Percentiles rank a stretch among this genome's conserved stretches.
phyloP scores from a whole-genome alignment of 1,140 invertebrate species.

The Apocrypta bakeri region DNA sequence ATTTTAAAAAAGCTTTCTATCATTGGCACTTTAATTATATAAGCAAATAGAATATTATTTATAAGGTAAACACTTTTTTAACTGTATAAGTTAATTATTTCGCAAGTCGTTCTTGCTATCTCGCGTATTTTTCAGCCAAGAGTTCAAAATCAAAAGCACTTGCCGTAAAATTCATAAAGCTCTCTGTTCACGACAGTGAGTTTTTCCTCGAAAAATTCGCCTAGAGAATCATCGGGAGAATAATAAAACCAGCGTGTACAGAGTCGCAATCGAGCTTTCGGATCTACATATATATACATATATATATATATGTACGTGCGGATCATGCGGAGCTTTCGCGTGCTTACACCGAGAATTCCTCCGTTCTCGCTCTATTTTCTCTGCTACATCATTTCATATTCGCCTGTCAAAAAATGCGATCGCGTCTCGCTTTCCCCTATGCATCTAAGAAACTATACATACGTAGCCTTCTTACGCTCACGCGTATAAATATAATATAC shows the following conservation, averaged over 20 bases:
- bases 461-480: no score
- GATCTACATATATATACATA: background rate
- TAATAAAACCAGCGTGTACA: background rate
- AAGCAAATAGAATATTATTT: no score
- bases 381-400: slow-evolving; percentile 18
- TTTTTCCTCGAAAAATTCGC: no score
- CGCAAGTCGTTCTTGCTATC: no score
- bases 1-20: background rate
- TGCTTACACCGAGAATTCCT: background rate
- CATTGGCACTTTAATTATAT: background rate
- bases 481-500: no score
- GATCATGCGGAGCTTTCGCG: background rate
- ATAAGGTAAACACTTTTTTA: no score
- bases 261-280: no score
- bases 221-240: background rate
- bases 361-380: background rate
- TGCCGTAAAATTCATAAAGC: background rate
- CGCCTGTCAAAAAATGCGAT: background rate
- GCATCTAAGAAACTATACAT: background rate
- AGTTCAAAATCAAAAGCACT: no score
- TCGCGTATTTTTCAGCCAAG: no score
- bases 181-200: slow-evolving; percentile 1
- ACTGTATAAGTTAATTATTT: no score
- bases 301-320: background rate
- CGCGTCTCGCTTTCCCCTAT: background rate